Percentiles rank a stretch among this genome's conserved stretches.
phyloP scores from a whole-genome alignment of 1,140 invertebrate genomes.

The Alviniconcha marisindica region DNA sequence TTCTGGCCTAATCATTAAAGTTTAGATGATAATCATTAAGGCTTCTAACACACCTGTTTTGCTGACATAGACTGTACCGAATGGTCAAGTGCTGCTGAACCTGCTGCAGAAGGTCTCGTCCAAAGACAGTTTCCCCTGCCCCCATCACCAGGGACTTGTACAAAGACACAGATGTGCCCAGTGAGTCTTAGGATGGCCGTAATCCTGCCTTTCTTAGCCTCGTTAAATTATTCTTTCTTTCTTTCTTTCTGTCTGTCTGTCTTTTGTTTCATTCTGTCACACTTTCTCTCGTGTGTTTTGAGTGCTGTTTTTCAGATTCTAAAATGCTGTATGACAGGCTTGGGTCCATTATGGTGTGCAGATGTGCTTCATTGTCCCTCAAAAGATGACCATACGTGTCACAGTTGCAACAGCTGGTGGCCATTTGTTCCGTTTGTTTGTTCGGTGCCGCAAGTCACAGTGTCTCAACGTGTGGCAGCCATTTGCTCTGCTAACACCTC shows the following conservation, averaged over 20 bases:
- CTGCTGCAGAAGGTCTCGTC: conserved; percentile 18
- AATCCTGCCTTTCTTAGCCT: background rate
- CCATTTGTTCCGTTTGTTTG: background rate
- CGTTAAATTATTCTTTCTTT: background rate
- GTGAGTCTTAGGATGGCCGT: background rate
- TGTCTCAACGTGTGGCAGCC: too few species aligned
- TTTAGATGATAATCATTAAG: too few species aligned
- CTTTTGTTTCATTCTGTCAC: too few species aligned
- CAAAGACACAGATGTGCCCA: background rate
- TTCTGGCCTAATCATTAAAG: too few species aligned
- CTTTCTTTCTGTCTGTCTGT: background rate
- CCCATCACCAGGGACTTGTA: conserved; percentile 14
- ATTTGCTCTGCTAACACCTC: background rate
- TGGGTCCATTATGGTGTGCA: too few species aligned
- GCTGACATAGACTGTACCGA: conserved; percentile 17
- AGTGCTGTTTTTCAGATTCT: too few species aligned
- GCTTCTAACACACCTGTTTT: background rate
- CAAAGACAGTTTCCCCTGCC: background rate
- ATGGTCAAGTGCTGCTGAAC: conserved; percentile 25
- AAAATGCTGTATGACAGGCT: too few species aligned
- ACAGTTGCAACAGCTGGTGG: background rate
- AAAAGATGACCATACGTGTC: too few species aligned
- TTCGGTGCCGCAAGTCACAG: too few species aligned
- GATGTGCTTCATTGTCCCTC: too few species aligned
- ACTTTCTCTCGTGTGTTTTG: too few species aligned